phyloP scores from a whole-genome alignment of 37 sponge, comb jelly and placozoan genomes.

The Geodia barretti region DNA sequence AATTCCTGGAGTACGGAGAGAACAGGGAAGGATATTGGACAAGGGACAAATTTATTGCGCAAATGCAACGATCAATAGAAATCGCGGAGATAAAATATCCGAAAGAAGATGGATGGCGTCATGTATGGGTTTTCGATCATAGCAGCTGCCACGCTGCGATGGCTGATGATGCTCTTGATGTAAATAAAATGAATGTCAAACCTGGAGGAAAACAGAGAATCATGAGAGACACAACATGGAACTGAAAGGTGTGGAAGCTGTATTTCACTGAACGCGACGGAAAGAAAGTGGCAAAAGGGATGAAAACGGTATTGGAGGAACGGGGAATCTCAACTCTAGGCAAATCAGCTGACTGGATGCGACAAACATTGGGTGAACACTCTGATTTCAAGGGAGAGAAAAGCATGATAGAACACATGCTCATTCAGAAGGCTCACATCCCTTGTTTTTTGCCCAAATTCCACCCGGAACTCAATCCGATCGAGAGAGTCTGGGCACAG shows the following conservation, averaged over 20 bases:
- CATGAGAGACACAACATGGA: slow-evolving; percentile 6
- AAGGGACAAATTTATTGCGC: slow-evolving; percentile 25
- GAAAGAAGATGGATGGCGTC: background rate
- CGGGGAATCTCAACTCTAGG: slow-evolving; percentile 22
- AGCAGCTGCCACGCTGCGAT: slow-evolving; percentile 29
- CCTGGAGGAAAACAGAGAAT: slow-evolving; percentile 14
- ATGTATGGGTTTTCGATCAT: slow-evolving; percentile 29
- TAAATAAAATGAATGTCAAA: slow-evolving; percentile 18
- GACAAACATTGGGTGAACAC: background rate
- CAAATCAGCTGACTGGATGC: slow-evolving; percentile 13
- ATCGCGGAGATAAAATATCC: slow-evolving; percentile 23
- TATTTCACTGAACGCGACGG: no score
- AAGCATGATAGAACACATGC: background rate
- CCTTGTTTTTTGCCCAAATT: slow-evolving; percentile 10
- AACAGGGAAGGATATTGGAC: slow-evolving; percentile 52
- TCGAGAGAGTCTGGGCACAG: slow-evolving; percentile 21
- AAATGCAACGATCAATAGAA: slow-evolving; percentile 19
- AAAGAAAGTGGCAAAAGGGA: background rate
- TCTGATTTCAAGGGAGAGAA: slow-evolving; percentile 13
- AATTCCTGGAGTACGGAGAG: slow-evolving; percentile 53
- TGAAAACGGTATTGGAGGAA: slow-evolving; percentile 12
- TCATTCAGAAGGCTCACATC: slow-evolving; percentile 4
- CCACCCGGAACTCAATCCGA: slow-evolving; percentile 22
- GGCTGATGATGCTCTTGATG: slow-evolving; percentile 9
- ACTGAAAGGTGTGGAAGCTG: background rate